Conservation (phyloP, 2,888 invertebrate species). For the Syritta pipiens region DNA sequence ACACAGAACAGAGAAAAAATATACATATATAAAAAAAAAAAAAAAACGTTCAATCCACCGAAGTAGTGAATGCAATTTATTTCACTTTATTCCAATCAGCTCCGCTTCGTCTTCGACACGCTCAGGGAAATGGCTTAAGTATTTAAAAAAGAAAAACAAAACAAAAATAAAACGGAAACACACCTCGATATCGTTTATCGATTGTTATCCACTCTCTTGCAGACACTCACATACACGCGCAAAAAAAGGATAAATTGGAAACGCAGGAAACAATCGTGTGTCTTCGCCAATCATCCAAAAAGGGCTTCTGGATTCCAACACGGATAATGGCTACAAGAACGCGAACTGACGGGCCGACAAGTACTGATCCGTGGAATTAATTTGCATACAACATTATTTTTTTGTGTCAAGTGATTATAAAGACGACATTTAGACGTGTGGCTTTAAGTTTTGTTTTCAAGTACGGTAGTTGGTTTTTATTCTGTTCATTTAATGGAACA, state of each 20-base stretch:
- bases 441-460: slow-evolving; percentile 1
- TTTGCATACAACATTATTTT: slow-evolving; percentile 66
- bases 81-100: slow-evolving; percentile 54
- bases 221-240: slow-evolving; percentile 12
- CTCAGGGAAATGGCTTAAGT: slow-evolving; percentile 45
- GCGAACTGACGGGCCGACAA: not conserved
- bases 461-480: slow-evolving; percentile 12
- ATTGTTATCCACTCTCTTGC: slow-evolving; percentile 22
- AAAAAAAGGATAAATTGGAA: too few species aligned
- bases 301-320: too few species aligned
- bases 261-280: slow-evolving; percentile 6
- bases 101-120: too few species aligned
- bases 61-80: slow-evolving; percentile 50
- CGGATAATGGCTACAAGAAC: too few species aligned
- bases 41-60: slow-evolving; percentile 1
- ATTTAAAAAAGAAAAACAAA: slow-evolving; percentile 39
- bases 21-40: too few species aligned
- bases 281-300: too few species aligned
- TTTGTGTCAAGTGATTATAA: slow-evolving; percentile 60
- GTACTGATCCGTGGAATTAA: slow-evolving; percentile 44
- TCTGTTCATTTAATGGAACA: too few species aligned
- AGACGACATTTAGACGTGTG: too few species aligned
- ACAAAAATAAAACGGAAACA: slow-evolving; percentile 50
- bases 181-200: slow-evolving; percentile 62
- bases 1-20: too few species aligned